A percentile compares a stretch with the other conserved stretches of the same genome.
Evolutionary conservation across 2,113 vertebrate genomes (phyloP).

Genomic region (Gallinago undulata): DNA sequence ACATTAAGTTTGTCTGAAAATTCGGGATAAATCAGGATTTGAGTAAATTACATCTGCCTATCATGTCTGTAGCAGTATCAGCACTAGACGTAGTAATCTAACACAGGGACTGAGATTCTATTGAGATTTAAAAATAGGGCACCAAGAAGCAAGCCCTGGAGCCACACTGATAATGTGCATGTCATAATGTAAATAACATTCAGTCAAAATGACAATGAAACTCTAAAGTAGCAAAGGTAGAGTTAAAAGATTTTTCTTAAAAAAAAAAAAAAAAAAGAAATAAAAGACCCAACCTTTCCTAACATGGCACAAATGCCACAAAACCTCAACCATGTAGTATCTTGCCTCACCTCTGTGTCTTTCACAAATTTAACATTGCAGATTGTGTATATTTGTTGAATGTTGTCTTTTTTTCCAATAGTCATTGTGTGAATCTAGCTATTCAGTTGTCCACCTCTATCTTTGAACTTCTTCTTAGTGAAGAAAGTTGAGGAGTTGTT

Average conservation of each 20-base stretch:
- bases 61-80: background rate
- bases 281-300: background rate
- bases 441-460: rapidly evolving
- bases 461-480: background rate
- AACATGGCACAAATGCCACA: background rate
- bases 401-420: background rate
- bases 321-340: background rate
- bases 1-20: background rate
- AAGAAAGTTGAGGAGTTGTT: background rate
- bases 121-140: background rate
- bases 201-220: background rate
- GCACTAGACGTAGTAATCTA: background rate
- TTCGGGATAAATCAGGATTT: background rate
- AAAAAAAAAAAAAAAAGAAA: background rate
- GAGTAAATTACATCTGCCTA: background rate
- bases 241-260: background rate
- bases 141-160: background rate
- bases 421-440: background rate
- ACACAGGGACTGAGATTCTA: background rate
- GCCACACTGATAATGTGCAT: background rate
- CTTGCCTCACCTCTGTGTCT: background rate
- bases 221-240: background rate
- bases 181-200: background rate
- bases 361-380: background rate
- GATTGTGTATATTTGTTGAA: background rate